A percentile compares a stretch with the other conserved stretches of the same genome.
These are phyloP conservation scores for Drosophila sp. DNA, from an alignment of 1,140 invertebrate genomes.

Conservation along the genomic window DNA sequence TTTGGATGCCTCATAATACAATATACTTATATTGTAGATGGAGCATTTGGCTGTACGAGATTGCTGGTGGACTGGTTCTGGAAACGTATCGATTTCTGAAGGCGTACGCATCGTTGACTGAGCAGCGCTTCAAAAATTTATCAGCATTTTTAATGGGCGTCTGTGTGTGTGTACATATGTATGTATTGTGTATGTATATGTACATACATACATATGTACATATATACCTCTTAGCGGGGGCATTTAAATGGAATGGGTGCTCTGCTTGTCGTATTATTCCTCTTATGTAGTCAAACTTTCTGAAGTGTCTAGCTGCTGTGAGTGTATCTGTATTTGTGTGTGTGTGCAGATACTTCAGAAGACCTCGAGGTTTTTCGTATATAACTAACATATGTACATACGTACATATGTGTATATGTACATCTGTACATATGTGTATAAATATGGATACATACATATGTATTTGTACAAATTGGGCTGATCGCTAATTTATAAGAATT, in stretches of 20 bases:
- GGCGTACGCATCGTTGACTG: constrained; percentile 57
- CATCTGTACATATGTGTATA: background rate
- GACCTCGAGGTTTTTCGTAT: constrained; percentile 21
- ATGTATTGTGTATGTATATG: constrained; percentile 10
- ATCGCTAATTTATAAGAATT: constrained; percentile 3
- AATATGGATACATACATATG: background rate
- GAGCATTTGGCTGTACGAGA: constrained; percentile 51
- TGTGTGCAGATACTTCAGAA: constrained; percentile 39
- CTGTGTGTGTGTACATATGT: constrained; percentile 20
- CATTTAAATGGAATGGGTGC: constrained; percentile 21
- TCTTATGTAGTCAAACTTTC: constrained; percentile 54
- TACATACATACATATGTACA: constrained; percentile 5
- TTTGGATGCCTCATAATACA: constrained; percentile 51
- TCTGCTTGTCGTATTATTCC: constrained; percentile 37
- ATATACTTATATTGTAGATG: constrained; percentile 19
- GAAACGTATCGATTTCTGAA: constrained; percentile 66
- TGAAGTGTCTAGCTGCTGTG: constrained; percentile 47
- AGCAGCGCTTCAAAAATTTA: constrained; percentile 53
- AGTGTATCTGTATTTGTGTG: constrained; percentile 13
- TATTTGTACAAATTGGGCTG: constrained; percentile 9
- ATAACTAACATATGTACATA: constrained; percentile 31
- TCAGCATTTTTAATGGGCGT: constrained; percentile 36
- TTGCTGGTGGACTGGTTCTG: constrained; percentile 55
- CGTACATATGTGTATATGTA: constrained; percentile 20
- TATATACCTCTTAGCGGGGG: constrained; percentile 29